Conservation (phyloP, 2,797 vertebrate species). For the Gymnocypris eckloni region DNA sequence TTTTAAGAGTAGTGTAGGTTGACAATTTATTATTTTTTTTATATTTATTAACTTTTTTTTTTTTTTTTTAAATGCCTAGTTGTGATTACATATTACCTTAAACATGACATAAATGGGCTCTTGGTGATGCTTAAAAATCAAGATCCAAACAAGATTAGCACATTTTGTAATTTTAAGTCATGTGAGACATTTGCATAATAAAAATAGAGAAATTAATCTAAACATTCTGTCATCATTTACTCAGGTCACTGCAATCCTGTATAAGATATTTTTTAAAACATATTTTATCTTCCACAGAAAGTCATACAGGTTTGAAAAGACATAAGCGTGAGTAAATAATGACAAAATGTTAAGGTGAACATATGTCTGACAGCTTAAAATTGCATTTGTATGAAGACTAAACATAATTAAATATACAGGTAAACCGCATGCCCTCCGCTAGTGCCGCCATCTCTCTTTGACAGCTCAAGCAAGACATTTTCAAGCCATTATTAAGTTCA, state of each 20-base stretch:
- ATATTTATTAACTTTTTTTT: neutral
- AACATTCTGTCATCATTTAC: neutral
- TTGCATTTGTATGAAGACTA: neutral
- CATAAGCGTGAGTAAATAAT: neutral
- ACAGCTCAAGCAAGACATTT: constrained; percentile 32
- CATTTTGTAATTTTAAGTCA: neutral
- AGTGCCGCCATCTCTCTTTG: neutral
- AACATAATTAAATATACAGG: neutral
- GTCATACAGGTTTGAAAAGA: neutral
- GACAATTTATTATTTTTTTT: neutral
- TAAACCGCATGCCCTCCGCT: neutral
- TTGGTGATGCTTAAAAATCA: neutral
- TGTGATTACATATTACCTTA: neutral
- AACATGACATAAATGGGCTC: neutral
- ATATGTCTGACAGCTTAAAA: neutral
- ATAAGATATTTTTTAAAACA: neutral
- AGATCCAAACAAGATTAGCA: neutral
- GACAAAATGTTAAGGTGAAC: neutral
- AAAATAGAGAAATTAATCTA: neutral
- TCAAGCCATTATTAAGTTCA: constrained; percentile 41
- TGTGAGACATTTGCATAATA: neutral
- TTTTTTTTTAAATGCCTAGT: neutral
- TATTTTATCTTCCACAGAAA: neutral
- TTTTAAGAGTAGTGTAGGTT: neutral
- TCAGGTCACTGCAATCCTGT: neutral